Percentiles rank a stretch among this genome's conserved stretches.
Conservation (phyloP, 2,113 vertebrate genomes). For the Pagrus major region DNA sequence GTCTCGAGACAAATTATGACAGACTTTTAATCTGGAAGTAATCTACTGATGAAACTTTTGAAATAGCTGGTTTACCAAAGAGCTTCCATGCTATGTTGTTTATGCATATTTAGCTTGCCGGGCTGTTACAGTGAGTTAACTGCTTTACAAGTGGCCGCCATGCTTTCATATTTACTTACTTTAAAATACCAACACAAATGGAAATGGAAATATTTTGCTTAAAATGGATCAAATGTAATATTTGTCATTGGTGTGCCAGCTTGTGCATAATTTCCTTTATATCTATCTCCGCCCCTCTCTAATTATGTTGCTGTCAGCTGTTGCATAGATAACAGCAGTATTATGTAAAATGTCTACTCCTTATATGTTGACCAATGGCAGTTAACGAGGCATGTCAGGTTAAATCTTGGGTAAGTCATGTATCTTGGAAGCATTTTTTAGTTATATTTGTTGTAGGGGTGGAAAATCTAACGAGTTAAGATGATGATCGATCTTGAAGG, state of each 20-base stretch:
- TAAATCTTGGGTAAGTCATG: too few species aligned
- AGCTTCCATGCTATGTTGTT: background rate
- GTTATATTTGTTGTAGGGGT: too few species aligned
- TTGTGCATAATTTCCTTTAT: background rate
- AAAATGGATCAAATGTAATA: background rate
- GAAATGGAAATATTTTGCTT: background rate
- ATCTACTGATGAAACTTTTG: background rate
- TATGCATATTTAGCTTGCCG: background rate
- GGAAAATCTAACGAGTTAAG: too few species aligned
- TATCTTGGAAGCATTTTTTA: too few species aligned
- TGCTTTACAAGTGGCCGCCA: background rate
- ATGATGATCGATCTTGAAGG: too few species aligned
- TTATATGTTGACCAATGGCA: background rate
- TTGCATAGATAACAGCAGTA: background rate
- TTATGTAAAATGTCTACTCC: background rate
- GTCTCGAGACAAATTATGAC: background rate
- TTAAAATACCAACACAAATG: background rate
- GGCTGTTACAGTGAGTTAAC: background rate
- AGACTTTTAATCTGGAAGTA: conserved; percentile 7
- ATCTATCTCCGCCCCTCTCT: background rate
- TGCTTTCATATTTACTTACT: background rate
- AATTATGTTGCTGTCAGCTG: background rate
- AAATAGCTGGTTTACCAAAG: conserved; percentile 9
- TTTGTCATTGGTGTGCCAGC: background rate
- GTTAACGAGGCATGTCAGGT: background rate